Conservation (phyloP, 2,113 vertebrate species). For the Sinocyclocheilus rhinocerous region DNA sequence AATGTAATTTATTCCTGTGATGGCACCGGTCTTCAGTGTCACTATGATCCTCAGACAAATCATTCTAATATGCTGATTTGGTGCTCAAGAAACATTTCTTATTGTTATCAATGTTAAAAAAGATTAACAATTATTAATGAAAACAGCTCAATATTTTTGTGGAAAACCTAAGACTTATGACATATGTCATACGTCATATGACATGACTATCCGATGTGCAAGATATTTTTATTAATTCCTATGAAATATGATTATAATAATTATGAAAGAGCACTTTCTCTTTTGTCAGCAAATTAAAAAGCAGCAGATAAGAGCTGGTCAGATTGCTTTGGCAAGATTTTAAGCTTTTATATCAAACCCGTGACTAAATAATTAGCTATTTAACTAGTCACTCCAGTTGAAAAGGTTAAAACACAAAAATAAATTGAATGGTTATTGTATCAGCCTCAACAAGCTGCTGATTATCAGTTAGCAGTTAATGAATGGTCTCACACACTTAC, state of each 20-base stretch:
- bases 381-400: not conserved
- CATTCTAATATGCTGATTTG: not conserved
- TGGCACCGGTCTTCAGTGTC: not conserved
- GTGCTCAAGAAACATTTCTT: not conserved
- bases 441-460: not conserved
- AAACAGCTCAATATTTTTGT: not conserved
- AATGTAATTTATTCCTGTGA: too few relatives aligned
- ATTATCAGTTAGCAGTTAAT: not conserved
- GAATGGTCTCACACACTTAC: constrained; percentile 75
- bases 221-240: too few relatives aligned
- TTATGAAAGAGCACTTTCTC: not conserved
- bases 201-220: not conserved
- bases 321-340: not conserved
- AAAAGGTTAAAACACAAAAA: not conserved
- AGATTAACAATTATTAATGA: too few relatives aligned
- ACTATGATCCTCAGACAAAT: not conserved
- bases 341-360: not conserved
- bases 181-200: not conserved
- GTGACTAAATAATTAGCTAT: not conserved
- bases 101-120: not conserved
- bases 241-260: not conserved
- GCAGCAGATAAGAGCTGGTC: not conserved
- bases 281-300: not conserved
- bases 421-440: not conserved
- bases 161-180: not conserved